phyloP scores from a whole-genome alignment of 2,113 vertebrate species.

The Thunnus maccoyii region DNA sequence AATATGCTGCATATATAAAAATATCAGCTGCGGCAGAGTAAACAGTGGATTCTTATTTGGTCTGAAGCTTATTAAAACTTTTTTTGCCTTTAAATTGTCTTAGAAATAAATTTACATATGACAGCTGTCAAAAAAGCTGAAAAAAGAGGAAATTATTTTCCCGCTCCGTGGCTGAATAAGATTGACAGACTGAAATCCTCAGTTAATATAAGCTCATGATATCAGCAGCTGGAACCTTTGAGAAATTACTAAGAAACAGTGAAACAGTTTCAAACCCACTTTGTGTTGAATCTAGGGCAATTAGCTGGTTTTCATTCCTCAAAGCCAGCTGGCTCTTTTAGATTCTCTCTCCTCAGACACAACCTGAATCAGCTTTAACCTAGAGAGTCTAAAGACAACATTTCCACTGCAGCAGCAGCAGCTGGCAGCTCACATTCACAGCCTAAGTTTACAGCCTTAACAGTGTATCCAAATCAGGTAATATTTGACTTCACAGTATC shows the following conservation, averaged over 20 bases:
- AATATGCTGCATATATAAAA: background rate
- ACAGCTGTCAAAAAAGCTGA: conserved; percentile 10
- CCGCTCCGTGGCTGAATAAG: conserved; percentile 4
- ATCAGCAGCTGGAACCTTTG: conserved; percentile 31
- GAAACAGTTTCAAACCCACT: conserved; percentile 10
- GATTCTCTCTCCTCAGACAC: background rate
- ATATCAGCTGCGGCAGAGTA: background rate
- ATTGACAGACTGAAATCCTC: conserved; percentile 12
- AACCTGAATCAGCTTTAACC: conserved; percentile 3
- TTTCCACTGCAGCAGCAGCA: background rate
- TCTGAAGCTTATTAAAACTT: background rate
- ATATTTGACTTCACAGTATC: background rate
- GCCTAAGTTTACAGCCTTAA: background rate
- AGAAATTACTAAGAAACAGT: background rate
- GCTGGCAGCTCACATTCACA: conserved; percentile 1
- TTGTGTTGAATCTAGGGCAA: conserved; percentile 25
- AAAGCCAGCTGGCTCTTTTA: background rate
- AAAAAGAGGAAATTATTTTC: conserved; percentile 17
- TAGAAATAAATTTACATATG: background rate
- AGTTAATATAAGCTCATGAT: conserved; percentile 21
- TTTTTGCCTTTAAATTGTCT: background rate
- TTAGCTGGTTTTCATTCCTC: conserved; percentile 28
- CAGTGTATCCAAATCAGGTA: background rate
- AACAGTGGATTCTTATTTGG: background rate
- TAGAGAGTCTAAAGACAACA: background rate